These are phyloP conservation scores for Amia ocellicauda DNA, from an alignment of 2,113 vertebrate genomes.

Conservation along the genomic window DNA sequence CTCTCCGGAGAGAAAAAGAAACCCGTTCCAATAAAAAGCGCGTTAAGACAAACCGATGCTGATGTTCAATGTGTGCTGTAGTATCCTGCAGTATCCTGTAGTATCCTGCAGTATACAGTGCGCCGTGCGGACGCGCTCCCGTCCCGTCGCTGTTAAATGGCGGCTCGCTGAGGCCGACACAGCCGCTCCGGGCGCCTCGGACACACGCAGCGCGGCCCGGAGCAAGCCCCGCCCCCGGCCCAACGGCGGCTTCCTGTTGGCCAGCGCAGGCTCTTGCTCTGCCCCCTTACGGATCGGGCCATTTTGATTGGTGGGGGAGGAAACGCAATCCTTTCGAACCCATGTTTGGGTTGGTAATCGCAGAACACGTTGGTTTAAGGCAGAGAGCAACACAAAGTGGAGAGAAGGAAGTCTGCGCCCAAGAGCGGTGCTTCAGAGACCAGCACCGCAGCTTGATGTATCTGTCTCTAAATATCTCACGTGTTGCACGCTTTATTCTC, in stretches of 20 bases:
- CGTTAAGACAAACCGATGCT: not conserved
- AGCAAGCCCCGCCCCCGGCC: slow-evolving; percentile 34
- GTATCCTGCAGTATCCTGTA: not conserved
- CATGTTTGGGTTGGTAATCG: slow-evolving; percentile 10
- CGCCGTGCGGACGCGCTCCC: not conserved
- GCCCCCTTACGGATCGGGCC: not conserved
- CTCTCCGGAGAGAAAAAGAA: slow-evolving; percentile 28
- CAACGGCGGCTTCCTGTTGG: slow-evolving; percentile 26
- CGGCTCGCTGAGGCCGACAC: slow-evolving; percentile 36
- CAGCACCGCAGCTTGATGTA: too few species aligned
- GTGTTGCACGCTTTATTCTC: too few species aligned
- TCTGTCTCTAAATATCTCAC: too few species aligned
- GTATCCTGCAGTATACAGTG: not conserved
- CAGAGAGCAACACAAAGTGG: too few species aligned
- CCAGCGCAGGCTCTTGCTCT: not conserved
- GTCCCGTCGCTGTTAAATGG: slow-evolving; percentile 51
- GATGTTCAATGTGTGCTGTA: not conserved
- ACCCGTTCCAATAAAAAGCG: slow-evolving; percentile 25
- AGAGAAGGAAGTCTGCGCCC: too few species aligned
- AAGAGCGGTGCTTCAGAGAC: too few species aligned
- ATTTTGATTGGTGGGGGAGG: slow-evolving; percentile 39
- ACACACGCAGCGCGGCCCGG: slow-evolving; percentile 1
- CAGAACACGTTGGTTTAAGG: too few species aligned
- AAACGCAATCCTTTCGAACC: not conserved
- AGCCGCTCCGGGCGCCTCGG: slow-evolving; percentile 38